phyloP scores from a whole-genome alignment of 2,113 vertebrate genomes.

The Pseudorectes ferrugineus region DNA sequence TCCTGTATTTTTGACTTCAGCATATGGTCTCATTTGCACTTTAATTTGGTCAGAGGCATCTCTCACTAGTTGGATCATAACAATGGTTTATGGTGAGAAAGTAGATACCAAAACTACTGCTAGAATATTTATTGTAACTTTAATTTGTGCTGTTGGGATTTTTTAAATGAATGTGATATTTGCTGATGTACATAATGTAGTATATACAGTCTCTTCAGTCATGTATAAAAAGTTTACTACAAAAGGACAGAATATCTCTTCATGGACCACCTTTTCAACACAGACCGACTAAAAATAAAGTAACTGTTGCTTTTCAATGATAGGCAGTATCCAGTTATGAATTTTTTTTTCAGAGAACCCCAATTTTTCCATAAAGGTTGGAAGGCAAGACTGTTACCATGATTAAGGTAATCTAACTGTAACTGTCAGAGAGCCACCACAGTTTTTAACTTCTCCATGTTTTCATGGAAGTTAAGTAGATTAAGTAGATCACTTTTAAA shows the following conservation, averaged over 20 bases:
- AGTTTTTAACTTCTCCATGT: neutral
- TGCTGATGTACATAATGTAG: neutral
- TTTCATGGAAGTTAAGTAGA: neutral
- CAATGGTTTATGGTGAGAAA: neutral
- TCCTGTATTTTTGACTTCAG: accelerated
- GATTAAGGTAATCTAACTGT: too few species aligned
- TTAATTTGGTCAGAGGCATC: neutral
- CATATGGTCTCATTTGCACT: neutral
- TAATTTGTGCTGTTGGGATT: neutral
- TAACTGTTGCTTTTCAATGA: neutral
- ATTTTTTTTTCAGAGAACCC: neutral
- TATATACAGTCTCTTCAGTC: neutral
- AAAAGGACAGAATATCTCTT: neutral
- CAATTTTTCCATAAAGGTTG: neutral
- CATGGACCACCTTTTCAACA: neutral
- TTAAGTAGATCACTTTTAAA: neutral
- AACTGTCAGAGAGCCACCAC: neutral
- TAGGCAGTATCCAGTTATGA: neutral
- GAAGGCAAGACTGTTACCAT: neutral
- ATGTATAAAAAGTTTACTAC: neutral
- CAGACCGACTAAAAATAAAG: neutral
- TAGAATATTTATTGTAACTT: neutral
- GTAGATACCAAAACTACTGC: neutral
- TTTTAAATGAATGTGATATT: neutral
- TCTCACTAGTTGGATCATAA: neutral